phyloP scores from a whole-genome alignment of 92 coral and sea anemone genomes.

The Epizoanthus scotinus region DNA sequence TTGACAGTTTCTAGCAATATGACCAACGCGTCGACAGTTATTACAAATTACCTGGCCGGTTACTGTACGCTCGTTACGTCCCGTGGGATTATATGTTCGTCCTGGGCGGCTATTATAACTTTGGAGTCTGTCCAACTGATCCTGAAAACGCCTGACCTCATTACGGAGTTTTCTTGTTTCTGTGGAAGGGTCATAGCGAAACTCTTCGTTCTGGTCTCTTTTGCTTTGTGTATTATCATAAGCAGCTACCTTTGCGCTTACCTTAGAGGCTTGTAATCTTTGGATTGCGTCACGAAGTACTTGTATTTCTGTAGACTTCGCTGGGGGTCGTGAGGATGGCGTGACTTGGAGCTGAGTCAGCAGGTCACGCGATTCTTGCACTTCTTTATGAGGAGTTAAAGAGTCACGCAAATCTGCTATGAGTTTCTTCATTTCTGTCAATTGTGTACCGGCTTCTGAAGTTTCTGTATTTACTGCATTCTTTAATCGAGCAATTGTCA shows the following conservation, averaged over 20 bases:
- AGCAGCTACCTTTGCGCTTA: background rate
- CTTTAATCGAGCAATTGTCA: background rate
- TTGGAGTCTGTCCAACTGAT: background rate
- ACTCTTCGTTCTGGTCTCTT: background rate
- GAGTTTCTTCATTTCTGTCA: background rate
- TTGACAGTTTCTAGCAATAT: too few relatives aligned
- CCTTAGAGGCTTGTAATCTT: background rate
- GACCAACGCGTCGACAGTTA: too few relatives aligned
- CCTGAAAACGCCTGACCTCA: conserved; percentile 2
- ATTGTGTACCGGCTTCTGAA: background rate
- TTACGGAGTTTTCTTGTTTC: background rate
- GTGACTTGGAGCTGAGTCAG: background rate
- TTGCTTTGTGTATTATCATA: background rate
- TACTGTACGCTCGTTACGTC: background rate
- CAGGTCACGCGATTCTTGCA: conserved; percentile 3
- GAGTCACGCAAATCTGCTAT: background rate
- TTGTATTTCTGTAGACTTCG: conserved; percentile 5
- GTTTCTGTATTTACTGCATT: background rate
- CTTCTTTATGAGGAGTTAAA: background rate
- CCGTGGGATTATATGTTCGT: background rate
- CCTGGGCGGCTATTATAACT: background rate
- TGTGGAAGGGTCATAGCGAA: too few relatives aligned
- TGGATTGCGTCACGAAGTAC: conserved; percentile 2
- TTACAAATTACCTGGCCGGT: too few relatives aligned
- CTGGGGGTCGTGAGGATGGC: background rate